phyloP scores from a whole-genome alignment of 2,113 vertebrate species.

The Prionailurus bengalensis region DNA sequence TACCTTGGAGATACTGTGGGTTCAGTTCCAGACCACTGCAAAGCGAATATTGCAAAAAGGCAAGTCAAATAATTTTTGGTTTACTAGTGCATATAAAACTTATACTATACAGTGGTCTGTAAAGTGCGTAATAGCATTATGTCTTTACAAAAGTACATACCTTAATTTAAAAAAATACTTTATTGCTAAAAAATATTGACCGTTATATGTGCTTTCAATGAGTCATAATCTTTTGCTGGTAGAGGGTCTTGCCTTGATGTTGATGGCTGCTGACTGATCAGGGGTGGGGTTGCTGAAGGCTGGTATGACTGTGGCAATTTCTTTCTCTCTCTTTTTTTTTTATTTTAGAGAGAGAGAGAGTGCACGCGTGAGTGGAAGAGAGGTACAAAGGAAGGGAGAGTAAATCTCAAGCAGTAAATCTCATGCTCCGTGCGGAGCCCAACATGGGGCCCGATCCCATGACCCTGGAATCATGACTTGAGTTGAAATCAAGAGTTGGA shows the following conservation, averaged over 20 bases:
- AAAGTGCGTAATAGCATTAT: not conserved
- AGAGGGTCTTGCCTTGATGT: not conserved
- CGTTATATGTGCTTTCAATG: not conserved
- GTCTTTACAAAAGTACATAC: not conserved
- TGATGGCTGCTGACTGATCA: not conserved
- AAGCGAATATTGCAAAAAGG: not conserved
- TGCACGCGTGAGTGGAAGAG: too few relatives aligned
- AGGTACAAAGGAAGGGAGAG: too few relatives aligned
- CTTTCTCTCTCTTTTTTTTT: not conserved
- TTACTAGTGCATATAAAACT: not conserved
- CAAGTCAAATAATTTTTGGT: not conserved
- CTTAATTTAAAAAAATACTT: not conserved
- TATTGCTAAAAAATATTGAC: not conserved
- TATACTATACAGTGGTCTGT: not conserved
- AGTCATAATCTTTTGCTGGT: not conserved
- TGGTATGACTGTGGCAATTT: not conserved
- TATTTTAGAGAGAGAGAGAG: too few relatives aligned
- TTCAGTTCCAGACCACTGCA: not conserved
- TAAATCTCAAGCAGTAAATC: too few relatives aligned
- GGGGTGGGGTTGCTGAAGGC: not conserved
- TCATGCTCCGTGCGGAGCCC: too few relatives aligned
- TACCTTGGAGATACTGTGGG: not conserved
- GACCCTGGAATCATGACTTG: too few relatives aligned
- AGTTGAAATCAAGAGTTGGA: too few relatives aligned
- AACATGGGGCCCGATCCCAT: too few relatives aligned